A percentile compares a stretch with the other conserved stretches of the same genome.
Evolutionary conservation across 2,888 invertebrate species (phyloP).

Genomic region (Drosophila mercatorum): DNA sequence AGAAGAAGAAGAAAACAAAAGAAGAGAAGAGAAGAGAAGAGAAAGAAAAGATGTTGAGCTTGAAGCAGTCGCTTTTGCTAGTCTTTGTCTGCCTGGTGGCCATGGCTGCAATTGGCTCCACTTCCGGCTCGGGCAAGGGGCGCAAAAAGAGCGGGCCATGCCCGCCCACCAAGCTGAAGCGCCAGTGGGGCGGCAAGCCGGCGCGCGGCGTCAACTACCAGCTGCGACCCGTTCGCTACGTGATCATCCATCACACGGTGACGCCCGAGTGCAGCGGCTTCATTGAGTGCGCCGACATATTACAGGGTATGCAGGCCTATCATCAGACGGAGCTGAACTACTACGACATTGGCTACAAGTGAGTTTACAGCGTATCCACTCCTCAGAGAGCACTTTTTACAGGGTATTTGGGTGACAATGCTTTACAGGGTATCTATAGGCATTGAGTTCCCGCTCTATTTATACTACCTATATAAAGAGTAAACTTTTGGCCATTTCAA

Average conservation of each 20-base stretch:
- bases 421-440: not conserved
- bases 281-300: conserved; percentile 84
- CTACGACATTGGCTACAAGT: conserved; percentile 87
- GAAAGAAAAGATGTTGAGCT: conserved; percentile 19
- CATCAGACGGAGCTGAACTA: conserved; percentile 86
- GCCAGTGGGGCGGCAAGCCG: conserved; percentile 87
- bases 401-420: not conserved
- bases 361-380: conserved; percentile 65
- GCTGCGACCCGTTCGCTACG: conserved; percentile 86
- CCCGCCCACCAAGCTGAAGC: conserved; percentile 86
- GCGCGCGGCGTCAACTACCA: conserved; percentile 86
- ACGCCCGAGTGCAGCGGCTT: conserved; percentile 85
- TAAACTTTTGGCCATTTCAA: no score
- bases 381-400: not conserved
- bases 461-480: no score
- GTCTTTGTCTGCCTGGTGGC: conserved; percentile 5
- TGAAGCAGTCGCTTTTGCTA: not conserved
- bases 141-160: conserved; percentile 77
- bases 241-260: conserved; percentile 87
- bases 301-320: conserved; percentile 86
- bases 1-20: not conserved
- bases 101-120: not conserved
- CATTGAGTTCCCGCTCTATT: no score
- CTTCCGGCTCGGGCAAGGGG: not conserved
- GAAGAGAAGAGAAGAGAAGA: not conserved